Percentiles rank a stretch among this genome's conserved stretches.
phyloP scores from a whole-genome alignment of 2,797 vertebrate genomes.

The Alauda arvensis region DNA sequence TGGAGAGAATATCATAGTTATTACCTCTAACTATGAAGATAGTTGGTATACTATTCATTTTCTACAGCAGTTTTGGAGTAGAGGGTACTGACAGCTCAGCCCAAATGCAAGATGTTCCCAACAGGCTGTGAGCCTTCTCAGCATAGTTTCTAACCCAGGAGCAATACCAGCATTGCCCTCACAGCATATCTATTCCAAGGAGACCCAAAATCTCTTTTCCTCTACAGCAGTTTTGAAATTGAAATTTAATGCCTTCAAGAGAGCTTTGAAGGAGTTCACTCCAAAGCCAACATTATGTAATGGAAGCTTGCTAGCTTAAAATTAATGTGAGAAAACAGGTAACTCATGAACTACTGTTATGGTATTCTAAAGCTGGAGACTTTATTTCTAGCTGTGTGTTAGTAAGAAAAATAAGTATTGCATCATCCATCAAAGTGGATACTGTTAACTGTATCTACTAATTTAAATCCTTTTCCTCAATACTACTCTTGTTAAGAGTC shows the following conservation, averaged over 20 bases:
- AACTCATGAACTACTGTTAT: not conserved
- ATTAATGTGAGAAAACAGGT: not conserved
- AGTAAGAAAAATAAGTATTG: not conserved
- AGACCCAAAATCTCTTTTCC: not conserved
- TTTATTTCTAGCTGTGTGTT: not conserved
- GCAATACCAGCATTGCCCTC: not conserved
- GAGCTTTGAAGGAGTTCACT: not conserved
- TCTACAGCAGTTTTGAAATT: not conserved
- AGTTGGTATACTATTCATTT: not conserved
- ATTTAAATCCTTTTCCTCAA: not conserved
- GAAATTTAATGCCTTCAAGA: not conserved
- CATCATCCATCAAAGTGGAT: not conserved
- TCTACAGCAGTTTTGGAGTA: not conserved
- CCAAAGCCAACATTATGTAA: slow-evolving; percentile 10
- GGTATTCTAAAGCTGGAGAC: not conserved
- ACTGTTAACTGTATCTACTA: not conserved
- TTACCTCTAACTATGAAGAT: not conserved
- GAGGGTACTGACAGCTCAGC: not conserved
- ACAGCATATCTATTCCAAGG: not conserved
- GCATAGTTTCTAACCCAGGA: not conserved
- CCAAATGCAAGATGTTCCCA: not conserved
- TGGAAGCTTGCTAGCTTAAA: not conserved
- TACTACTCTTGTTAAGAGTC: not conserved
- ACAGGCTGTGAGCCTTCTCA: not conserved
- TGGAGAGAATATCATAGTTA: too few species aligned